Base-by-base conservation (phyloP, 2,888 invertebrate species). In the Nysson spinosus region DNA sequence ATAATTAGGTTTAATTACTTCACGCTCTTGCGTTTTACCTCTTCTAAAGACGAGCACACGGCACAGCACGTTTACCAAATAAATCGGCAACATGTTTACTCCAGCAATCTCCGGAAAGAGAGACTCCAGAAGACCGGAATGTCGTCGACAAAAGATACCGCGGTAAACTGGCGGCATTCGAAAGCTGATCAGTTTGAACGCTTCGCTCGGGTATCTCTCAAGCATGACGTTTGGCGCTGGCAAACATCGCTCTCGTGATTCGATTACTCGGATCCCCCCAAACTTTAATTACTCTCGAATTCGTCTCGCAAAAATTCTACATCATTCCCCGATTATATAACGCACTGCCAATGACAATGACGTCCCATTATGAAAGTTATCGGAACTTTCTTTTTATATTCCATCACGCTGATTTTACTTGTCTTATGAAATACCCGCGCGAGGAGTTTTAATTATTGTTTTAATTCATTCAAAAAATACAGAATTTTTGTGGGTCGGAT, bases 1-100 rank as follows among this genome's bases (percentile, higher is more conserved):
- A 34, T 16, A 16, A 34, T 3, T 3, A 9, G 34, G n/a, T 14
- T 5, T 9, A 3, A 34, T 34, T 16, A 2, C 9, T 14, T 3
- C 28, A 28, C 28, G 28, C 3, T 26, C 12, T 6, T 51, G 24
- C 26, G 12, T 2, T 3, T 72, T 77, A 83, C 83, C 82, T 82
- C 77, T 68, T 62, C 65, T 71, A 49, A 85, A 50, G 42, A 84
- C 67, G 60, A 85, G 69, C 24, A 86, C 58, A 22, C 82, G 83
- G 52, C 86, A 86, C 57, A 86, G 55, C 19, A 82, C 42, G 14
- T 83, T 81, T 35, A 80, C 75, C 32, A 86, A 63, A 37, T 83
- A 77, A 34, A 70, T 68, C 37, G 85, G 84, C 64, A 86, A 56
- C 84, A 83, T 84, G 58, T 64, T 58, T 5, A 46, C 44, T 26